A percentile compares a stretch with the other conserved stretches of the same genome.
phyloP scores from a whole-genome alignment of 2,888 invertebrate species.

The Drosophila kokeensis region DNA sequence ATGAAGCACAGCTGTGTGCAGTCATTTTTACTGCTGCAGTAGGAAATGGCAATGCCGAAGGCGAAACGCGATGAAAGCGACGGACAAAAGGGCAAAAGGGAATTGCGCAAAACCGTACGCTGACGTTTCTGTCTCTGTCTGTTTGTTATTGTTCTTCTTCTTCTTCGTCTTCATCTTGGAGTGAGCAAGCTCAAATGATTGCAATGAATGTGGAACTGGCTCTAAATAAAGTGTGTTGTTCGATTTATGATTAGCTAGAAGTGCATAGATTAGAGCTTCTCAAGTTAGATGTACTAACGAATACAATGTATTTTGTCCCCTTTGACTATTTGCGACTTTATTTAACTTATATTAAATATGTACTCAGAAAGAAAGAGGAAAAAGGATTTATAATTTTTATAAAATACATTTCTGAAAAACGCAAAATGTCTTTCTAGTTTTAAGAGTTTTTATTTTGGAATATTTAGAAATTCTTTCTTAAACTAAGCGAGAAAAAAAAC shows the following conservation, averaged over 20 bases:
- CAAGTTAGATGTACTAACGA: background rate
- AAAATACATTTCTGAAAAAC: background rate
- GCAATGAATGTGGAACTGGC: conserved; percentile 23
- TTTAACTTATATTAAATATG: background rate
- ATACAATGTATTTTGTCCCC: background rate
- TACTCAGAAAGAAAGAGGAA: background rate
- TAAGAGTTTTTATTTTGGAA: background rate
- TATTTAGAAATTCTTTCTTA: background rate
- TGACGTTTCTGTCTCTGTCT: background rate
- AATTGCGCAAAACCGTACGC: conserved; percentile 8
- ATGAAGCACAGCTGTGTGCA: conserved; percentile 81
- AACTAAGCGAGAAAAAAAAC: background rate
- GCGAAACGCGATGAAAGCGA: conserved; percentile 43
- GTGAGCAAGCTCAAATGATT: conserved; percentile 39
- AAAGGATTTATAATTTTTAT: background rate
- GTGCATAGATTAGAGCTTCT: background rate
- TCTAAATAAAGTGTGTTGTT: conserved; percentile 16
- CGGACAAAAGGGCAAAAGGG: conserved; percentile 50
- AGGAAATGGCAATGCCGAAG: conserved; percentile 51
- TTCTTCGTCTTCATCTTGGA: background rate
- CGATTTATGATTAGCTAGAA: conserved; percentile 25
- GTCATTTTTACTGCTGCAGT: conserved; percentile 80
- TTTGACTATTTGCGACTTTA: background rate
- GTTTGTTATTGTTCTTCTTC: conserved; percentile 1
- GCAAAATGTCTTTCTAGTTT: fast-evolving